Evolutionary conservation across 2,797 vertebrate genomes (phyloP).

Genomic region (Phaenicophaeus curvirostris): DNA sequence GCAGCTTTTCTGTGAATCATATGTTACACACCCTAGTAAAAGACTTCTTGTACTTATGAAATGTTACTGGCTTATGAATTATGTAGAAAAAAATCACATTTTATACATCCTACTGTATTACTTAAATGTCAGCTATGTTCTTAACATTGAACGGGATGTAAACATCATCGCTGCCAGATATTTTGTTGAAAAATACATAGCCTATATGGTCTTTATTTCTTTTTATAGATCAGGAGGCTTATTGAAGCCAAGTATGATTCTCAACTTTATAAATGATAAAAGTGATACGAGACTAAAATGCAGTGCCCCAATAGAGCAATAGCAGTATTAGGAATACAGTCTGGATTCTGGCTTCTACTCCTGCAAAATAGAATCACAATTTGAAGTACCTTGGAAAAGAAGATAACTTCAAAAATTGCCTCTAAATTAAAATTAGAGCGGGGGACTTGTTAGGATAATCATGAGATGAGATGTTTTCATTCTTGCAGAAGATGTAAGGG

Average conservation of each 20-base stretch:
- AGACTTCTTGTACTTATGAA: conserved; percentile 27
- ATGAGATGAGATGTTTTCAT: background rate
- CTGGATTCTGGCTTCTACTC: background rate
- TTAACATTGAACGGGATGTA: conserved; percentile 32
- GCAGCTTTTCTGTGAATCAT: conserved; percentile 40
- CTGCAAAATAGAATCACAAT: background rate
- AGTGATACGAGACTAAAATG: background rate
- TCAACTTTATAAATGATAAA: background rate
- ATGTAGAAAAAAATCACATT: conserved; percentile 10
- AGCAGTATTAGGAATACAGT: background rate
- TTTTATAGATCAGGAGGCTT: background rate
- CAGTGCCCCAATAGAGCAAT: background rate
- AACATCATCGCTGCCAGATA: conserved; percentile 23
- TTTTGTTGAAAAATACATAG: background rate
- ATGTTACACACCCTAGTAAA: conserved; percentile 33
- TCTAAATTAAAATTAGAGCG: background rate
- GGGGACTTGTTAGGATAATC: background rate
- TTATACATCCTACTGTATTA: conserved; percentile 45
- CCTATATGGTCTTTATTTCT: conserved; percentile 2
- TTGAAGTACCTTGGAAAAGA: background rate
- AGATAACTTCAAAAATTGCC: background rate
- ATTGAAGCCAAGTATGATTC: background rate
- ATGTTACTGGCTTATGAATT: conserved; percentile 32
- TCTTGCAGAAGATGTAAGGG: background rate
- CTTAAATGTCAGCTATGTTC: conserved; percentile 50